Evolutionary conservation across 2,888 invertebrate genomes (phyloP), one percentile per base, ranked within the genome.

Genomic region (Acrocyrtus sp.): DNA sequence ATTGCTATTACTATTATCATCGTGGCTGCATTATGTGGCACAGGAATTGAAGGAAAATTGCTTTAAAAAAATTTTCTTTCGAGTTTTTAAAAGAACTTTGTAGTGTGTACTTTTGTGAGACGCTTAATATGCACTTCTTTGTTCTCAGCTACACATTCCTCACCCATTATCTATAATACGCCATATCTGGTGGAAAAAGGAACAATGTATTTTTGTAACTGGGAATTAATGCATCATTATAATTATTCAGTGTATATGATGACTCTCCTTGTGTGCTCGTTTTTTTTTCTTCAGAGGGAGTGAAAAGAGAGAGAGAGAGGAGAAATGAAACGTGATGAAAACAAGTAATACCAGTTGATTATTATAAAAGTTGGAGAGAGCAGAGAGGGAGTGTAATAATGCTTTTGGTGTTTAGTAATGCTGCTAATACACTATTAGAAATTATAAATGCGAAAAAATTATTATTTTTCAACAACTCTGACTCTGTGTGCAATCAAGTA

Each of bases 121-220:
- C n/a, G n/a, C n/a, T n/a, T 3, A n/a, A 50, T 17, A 22, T 51
- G 26, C 26, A 51, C 22, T 34, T 56, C 56, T 56, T 22, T 39
- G 24, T 63, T 70, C 70, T 70, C 70, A 69, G 70, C 62, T 50
- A n/a, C n/a, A 70, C 57, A 45, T 39, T 70, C 69, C 69, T 62
- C 70, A 70, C 70, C 70, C 65, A 65, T 65, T 12, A 56, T 39
- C 45, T 65, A n/a, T n/a, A n/a, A n/a, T n/a, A n/a, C n/a, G n/a
- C n/a, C n/a, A n/a, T n/a, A n/a, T n/a, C n/a, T n/a, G n/a, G n/a
- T n/a, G n/a, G n/a, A n/a, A n/a, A n/a, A 57, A 70, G 63, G 70
- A 70, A 70, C 70, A 70, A 70, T 57, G 58, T 69, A 62, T 34
- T 70, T 58, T 58, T 51, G 56, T 50, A 50, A 62, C 56, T 51